These are phyloP conservation scores for Leptoteleia sp. DNA, from an alignment of 1,140 invertebrate genomes.

Conservation along the genomic window DNA sequence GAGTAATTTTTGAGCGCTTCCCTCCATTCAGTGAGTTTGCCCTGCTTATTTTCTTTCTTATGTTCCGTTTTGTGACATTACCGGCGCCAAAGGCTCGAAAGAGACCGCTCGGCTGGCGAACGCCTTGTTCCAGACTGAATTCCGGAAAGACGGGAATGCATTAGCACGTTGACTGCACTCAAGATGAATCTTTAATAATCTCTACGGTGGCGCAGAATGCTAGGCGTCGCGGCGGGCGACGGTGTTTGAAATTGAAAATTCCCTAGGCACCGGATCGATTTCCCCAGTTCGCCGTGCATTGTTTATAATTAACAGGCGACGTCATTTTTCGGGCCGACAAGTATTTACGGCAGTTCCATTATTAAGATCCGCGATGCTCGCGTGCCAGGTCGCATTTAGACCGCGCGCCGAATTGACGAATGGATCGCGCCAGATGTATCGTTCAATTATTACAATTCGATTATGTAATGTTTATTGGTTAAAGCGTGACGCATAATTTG, in stretches of 20 bases:
- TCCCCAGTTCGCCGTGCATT: conserved; percentile 24
- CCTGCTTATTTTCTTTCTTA: conserved; percentile 12
- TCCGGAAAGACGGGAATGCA: conserved; percentile 64
- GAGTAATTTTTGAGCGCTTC: no score
- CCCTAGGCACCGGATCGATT: conserved; percentile 50
- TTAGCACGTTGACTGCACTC: conserved; percentile 61
- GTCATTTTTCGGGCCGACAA: conserved; percentile 9
- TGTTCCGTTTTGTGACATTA: conserved; percentile 31
- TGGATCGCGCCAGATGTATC: conserved; percentile 1
- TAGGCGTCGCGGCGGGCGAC: conserved; percentile 58
- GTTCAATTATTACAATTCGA: conserved; percentile 35
- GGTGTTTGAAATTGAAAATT: conserved; percentile 65
- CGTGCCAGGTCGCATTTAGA: no score
- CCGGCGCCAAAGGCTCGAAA: conserved; percentile 56
- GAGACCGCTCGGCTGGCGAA: conserved; percentile 39
- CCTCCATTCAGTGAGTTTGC: conserved; percentile 21
- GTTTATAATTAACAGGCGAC: conserved; percentile 49
- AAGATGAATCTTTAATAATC: conserved; percentile 67
- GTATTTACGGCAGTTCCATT: conserved; percentile 1
- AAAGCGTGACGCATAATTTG: conserved; percentile 43
- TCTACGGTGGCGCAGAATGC: conserved; percentile 40
- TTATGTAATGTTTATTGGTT: conserved; percentile 51
- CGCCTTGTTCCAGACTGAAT: conserved; percentile 57
- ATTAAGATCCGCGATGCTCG: background rate
- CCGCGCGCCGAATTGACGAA: no score